Evolutionary conservation across 2,797 vertebrate genomes (phyloP).

Genomic region (Cossypha caffra): DNA sequence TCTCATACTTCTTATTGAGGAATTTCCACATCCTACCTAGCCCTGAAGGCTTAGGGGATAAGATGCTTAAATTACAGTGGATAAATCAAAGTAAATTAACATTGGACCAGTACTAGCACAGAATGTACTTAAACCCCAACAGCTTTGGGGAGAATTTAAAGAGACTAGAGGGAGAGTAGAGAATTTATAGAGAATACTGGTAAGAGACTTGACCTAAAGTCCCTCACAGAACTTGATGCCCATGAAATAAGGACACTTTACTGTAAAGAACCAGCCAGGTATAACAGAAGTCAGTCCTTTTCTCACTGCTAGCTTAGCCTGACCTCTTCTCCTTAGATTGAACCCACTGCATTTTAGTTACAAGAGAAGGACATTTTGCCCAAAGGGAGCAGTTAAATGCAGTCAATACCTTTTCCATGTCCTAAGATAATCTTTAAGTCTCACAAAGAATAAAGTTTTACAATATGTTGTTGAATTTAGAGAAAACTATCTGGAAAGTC

Average conservation of each 20-base stretch:
- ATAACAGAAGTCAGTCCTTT: background rate
- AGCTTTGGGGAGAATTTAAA: background rate
- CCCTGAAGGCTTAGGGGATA: background rate
- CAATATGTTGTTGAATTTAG: background rate
- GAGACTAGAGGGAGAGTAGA: background rate
- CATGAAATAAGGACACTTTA: background rate
- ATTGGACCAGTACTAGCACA: background rate
- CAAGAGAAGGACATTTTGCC: background rate
- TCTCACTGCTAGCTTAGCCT: background rate
- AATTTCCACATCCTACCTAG: background rate
- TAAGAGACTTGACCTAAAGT: background rate
- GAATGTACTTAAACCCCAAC: background rate
- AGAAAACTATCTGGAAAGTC: background rate
- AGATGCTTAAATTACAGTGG: background rate
- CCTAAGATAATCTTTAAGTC: background rate
- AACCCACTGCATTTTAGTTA: background rate
- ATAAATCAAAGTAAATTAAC: slow-evolving; percentile 8
- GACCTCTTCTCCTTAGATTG: background rate
- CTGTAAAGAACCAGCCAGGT: background rate
- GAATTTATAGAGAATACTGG: background rate
- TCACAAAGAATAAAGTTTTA: background rate
- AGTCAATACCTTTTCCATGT: background rate
- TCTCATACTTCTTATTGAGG: background rate
- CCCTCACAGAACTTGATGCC: background rate
- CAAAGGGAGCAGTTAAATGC: background rate